Base-by-base conservation (phyloP, 1,140 invertebrate species). In the Philaenus spumarius region DNA sequence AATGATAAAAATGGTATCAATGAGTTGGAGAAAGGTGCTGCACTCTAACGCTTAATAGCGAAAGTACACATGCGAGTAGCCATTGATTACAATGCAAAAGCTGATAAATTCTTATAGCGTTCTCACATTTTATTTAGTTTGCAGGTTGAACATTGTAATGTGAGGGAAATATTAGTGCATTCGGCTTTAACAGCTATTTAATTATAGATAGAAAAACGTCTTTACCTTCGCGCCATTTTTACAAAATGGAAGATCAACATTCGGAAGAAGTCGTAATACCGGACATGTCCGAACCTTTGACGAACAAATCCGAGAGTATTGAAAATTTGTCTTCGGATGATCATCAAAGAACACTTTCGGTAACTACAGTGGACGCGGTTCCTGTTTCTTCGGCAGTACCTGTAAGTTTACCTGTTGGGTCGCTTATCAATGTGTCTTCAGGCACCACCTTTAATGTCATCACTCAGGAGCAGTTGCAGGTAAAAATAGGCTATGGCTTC, bases 381-480 rank as follows among this genome's bases (percentile, higher is more conserved):
- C 63, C 62, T 68, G 76, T 66, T 59, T 70, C 55, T 66, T 73
- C 68, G 71, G 70, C 45, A 12, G 83, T 87, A 37, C 84, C 87
- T 42, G 87, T 89, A 46, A 83, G 85, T 39, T 70, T 90, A 64
- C 87, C 87, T 17, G 86, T 89, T 54, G 85, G 85, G 48, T 87
- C 86, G 22, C 82, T 90, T 64, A 88, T 90, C 65, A 82, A 86
- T 39, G 77, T 79, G 51, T 69, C 76, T 15, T 70, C 75, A 6
- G 72, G 73, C 57, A 84, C 86, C 40, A 84, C 87, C 24, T 90
- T 89, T 72, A 90, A 90, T 75, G 87, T 90, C 66, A 90, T 90
- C 70, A 87, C 87, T 11, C 83, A 85, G 7, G 89, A 90, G 63
- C 87, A 89, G 67, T 72, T 90, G 62, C 85, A 87, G 69, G 78